These are phyloP conservation scores for Adrianichthys oophorus DNA, from an alignment of 2,797 vertebrate genomes.

Conservation along the genomic window DNA sequence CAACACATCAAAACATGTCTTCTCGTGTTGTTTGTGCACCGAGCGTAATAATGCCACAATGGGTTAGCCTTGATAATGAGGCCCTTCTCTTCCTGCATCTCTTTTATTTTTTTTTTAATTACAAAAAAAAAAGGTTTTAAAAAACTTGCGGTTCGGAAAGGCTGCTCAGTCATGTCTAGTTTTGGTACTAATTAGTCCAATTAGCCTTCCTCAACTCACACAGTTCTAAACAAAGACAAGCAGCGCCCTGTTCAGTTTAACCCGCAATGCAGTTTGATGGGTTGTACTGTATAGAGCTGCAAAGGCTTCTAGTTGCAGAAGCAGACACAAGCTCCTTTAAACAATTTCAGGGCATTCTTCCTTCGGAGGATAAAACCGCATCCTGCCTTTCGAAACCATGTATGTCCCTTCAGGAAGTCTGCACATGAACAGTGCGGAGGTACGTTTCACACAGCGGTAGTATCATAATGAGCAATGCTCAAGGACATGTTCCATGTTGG, in stretches of 20 bases:
- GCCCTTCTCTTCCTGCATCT: constrained; percentile 37
- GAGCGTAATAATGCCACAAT: constrained; percentile 34
- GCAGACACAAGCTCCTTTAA: constrained; percentile 48
- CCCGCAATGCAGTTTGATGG: constrained; percentile 59
- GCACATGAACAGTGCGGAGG: constrained; percentile 35
- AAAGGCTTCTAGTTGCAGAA: constrained; percentile 58
- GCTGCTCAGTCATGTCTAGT: constrained; percentile 59
- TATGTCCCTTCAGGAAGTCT: constrained; percentile 47
- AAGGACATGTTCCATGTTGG: constrained; percentile 45
- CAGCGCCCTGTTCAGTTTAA: constrained; percentile 48
- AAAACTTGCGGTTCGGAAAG: constrained; percentile 60
- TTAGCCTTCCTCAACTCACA: constrained; percentile 66
- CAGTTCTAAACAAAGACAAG: constrained; percentile 65
- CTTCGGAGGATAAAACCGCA: constrained; percentile 45
- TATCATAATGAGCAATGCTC: constrained; percentile 52
- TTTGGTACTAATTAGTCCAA: constrained; percentile 75
- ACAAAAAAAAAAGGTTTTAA: constrained; percentile 36
- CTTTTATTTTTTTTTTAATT: constrained; percentile 25
- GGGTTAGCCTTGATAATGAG: constrained; percentile 53
- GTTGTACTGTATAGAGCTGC: constrained; percentile 48
- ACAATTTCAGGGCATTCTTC: constrained; percentile 53
- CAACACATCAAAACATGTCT: constrained; percentile 40
- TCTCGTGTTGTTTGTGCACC: constrained; percentile 31
- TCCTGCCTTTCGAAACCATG: constrained; percentile 33
- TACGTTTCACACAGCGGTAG: constrained; percentile 41